phyloP scores from a whole-genome alignment of 2,888 invertebrate genomes.

The Sinopyrophorus schimmeli region DNA sequence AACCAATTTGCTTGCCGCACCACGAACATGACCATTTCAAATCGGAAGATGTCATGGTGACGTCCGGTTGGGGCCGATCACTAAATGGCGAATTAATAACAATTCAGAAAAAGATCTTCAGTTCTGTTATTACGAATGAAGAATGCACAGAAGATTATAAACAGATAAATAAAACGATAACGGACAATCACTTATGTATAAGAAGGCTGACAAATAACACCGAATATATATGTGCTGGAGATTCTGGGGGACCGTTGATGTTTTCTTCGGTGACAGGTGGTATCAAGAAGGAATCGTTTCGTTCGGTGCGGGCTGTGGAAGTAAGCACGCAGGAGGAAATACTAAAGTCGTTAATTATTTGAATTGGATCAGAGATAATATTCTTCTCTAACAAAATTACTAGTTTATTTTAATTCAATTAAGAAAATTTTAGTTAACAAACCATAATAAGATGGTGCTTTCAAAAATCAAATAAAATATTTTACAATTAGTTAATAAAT shows the following conservation, averaged over 20 bases:
- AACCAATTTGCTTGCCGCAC: constrained; percentile 5
- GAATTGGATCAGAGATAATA: constrained; percentile 2
- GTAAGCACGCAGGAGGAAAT: background rate
- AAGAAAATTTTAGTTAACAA: too few species aligned
- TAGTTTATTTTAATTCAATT: too few species aligned
- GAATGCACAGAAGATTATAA: constrained; percentile 1
- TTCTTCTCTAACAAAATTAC: too few species aligned
- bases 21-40: background rate
- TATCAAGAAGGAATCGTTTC: constrained; percentile 2
- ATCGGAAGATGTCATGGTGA: background rate
- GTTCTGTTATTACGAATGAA: constrained; percentile 3
- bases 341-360: background rate
- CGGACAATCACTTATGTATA: constrained; percentile 9
- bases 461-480: too few species aligned
- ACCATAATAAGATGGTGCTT: too few species aligned
- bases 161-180: constrained; percentile 4
- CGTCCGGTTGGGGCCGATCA: constrained; percentile 11
- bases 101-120: constrained; percentile 8
- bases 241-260: constrained; percentile 11
- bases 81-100: background rate
- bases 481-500: too few species aligned
- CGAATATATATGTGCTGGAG: constrained; percentile 1
- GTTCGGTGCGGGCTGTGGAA: constrained; percentile 4
- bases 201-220: background rate
- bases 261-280: background rate